Conservation (phyloP, 1,140 invertebrate genomes). For the Aphidius gifuensis region DNA sequence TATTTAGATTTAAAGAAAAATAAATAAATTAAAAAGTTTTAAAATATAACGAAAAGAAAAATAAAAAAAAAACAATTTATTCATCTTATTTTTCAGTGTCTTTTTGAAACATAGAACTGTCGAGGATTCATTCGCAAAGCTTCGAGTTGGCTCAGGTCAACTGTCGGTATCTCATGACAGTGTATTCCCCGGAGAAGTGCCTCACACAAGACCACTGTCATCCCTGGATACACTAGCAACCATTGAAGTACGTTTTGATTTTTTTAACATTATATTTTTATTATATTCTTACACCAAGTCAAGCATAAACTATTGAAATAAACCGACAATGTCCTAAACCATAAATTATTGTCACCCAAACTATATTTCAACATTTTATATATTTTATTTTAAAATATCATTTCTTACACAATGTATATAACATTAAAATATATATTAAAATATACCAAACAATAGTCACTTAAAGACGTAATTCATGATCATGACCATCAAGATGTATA, state of each 20-base stretch:
- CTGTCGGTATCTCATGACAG: constrained; percentile 76
- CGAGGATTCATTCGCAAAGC: constrained; percentile 45
- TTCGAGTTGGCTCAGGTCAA: constrained; percentile 44
- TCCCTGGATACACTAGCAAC: constrained; percentile 46
- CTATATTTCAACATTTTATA: too few species aligned
- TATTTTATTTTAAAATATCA: too few species aligned
- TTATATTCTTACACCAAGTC: too few species aligned
- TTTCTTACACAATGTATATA: too few species aligned
- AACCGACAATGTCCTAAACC: neutral
- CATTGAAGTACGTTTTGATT: constrained; percentile 43
- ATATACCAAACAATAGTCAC: too few species aligned
- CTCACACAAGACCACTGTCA: constrained; percentile 48
- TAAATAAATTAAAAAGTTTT: too few species aligned
- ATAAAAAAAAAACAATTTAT: neutral
- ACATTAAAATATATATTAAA: too few species aligned
- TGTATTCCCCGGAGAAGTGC: constrained; percentile 66
- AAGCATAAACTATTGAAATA: constrained; percentile 2
- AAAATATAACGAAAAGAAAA: constrained; percentile 2
- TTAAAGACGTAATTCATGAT: too few species aligned
- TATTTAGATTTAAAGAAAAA: constrained; percentile 4
- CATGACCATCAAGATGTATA: too few species aligned
- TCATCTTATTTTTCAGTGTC: constrained; percentile 31
- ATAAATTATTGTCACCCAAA: constrained; percentile 1
- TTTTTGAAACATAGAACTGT: constrained; percentile 37
- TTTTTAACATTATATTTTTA: constrained; percentile 11